Conservation (phyloP, 2,797 vertebrate genomes). For the Oreochromis grahami region DNA sequence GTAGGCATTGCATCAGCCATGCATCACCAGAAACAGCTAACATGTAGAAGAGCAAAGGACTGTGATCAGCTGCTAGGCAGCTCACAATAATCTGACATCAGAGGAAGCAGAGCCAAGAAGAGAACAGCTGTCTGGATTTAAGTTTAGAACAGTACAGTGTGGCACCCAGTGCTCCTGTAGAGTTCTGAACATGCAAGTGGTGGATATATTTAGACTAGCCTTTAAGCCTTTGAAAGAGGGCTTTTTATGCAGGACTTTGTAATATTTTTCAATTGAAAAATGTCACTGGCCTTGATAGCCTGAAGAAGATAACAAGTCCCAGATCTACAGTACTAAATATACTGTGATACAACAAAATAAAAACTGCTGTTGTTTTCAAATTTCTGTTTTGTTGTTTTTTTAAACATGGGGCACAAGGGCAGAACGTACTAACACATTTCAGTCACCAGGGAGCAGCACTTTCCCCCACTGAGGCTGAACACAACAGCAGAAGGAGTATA, state of each 20-base stretch:
- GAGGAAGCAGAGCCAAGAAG: constrained; percentile 36
- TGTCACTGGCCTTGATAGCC: background rate
- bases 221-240: background rate
- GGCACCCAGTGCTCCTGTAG: background rate
- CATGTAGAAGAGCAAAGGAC: constrained; percentile 15
- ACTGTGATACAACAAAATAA: background rate
- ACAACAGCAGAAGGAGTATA: constrained; percentile 7
- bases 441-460: constrained; percentile 38
- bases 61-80: constrained; percentile 42
- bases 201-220: constrained; percentile 45
- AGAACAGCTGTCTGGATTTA: constrained; percentile 57
- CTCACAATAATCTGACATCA: constrained; percentile 55
- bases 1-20: background rate
- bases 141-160: constrained; percentile 57
- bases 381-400: background rate
- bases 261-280: background rate
- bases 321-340: background rate
- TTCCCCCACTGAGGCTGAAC: background rate
- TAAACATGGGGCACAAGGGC: background rate
- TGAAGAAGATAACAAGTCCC: background rate
- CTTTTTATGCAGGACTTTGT: background rate
- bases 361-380: background rate
- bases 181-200: constrained; percentile 2
- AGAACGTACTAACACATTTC: background rate
- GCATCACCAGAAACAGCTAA: constrained; percentile 55